These are phyloP conservation scores for Tapirus terrestris DNA, from an alignment of 2,113 vertebrate genomes.

Conservation along the genomic window DNA sequence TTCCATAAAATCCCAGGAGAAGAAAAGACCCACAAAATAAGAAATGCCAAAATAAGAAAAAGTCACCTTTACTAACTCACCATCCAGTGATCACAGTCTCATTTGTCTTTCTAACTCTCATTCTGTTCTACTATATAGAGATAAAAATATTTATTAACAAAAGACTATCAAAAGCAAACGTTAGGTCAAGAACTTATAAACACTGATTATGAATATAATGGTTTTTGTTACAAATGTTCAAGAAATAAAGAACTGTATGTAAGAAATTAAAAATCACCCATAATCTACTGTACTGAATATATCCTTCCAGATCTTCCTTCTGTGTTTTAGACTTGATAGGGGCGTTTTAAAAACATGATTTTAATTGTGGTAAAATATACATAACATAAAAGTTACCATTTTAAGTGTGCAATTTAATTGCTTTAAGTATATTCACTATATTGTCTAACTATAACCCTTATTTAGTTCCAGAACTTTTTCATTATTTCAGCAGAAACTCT, in stretches of 20 bases:
- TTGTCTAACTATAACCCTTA: not conserved
- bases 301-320: not conserved
- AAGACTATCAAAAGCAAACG: not conserved
- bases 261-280: not conserved
- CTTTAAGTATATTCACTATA: not conserved
- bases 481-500: not conserved
- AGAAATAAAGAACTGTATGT: not conserved
- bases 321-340: not conserved
- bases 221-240: not conserved
- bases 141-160: not conserved
- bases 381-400: too few species aligned
- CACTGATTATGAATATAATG: not conserved
- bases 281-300: not conserved
- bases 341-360: too few species aligned
- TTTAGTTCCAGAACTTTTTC: not conserved
- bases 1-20: not conserved
- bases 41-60: not conserved
- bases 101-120: not conserved
- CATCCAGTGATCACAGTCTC: not conserved
- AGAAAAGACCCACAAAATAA: too few species aligned
- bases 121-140: not conserved
- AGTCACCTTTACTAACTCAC: too few species aligned
- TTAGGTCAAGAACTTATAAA: not conserved
- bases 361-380: not conserved
- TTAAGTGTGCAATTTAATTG: too few species aligned